Percentiles rank a stretch among this genome's conserved stretches.
phyloP scores from a whole-genome alignment of 2,888 invertebrate genomes.

The Sabatieria punctata region DNA sequence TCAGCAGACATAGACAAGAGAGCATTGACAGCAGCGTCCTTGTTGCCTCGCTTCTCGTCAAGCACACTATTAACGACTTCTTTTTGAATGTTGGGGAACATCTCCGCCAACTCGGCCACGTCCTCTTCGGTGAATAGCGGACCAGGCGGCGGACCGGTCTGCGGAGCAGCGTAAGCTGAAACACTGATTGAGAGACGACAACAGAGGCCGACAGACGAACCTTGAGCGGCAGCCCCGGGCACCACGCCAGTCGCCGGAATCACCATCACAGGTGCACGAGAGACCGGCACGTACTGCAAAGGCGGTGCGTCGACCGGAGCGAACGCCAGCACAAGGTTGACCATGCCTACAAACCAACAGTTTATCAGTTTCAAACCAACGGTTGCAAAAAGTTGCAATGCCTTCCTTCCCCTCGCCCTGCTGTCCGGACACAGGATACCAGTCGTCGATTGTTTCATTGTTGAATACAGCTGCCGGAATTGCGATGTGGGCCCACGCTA shows the following conservation, averaged over 20 bases:
- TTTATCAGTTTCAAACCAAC: too few species aligned
- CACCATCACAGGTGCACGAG: neutral
- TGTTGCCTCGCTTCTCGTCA: slow-evolving; percentile 71
- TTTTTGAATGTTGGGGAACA: slow-evolving; percentile 86
- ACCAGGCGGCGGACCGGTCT: neutral
- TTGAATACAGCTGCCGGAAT: slow-evolving; percentile 63
- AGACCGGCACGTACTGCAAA: neutral
- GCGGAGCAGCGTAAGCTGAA: too few species aligned
- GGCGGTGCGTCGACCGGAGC: slow-evolving; percentile 16
- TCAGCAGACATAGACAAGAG: slow-evolving; percentile 54
- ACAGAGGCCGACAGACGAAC: too few species aligned
- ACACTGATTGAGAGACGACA: too few species aligned
- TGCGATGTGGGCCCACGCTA: slow-evolving; percentile 78
- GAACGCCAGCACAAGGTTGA: slow-evolving; percentile 69
- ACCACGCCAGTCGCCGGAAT: neutral
- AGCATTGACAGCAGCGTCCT: slow-evolving; percentile 73
- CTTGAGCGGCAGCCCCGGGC: too few species aligned
- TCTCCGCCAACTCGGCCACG: slow-evolving; percentile 52
- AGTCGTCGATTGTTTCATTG: slow-evolving; percentile 81
- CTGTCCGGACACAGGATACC: slow-evolving; percentile 80
- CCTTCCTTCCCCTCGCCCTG: slow-evolving; percentile 88
- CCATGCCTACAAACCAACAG: too few species aligned
- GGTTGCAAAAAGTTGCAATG: too few species aligned
- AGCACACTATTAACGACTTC: slow-evolving; percentile 77
- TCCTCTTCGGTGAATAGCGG: slow-evolving; percentile 31